A percentile compares a stretch with the other conserved stretches of the same genome.
Conservation (phyloP, 2,113 vertebrate genomes). For the Chinchilla lanigera region DNA sequence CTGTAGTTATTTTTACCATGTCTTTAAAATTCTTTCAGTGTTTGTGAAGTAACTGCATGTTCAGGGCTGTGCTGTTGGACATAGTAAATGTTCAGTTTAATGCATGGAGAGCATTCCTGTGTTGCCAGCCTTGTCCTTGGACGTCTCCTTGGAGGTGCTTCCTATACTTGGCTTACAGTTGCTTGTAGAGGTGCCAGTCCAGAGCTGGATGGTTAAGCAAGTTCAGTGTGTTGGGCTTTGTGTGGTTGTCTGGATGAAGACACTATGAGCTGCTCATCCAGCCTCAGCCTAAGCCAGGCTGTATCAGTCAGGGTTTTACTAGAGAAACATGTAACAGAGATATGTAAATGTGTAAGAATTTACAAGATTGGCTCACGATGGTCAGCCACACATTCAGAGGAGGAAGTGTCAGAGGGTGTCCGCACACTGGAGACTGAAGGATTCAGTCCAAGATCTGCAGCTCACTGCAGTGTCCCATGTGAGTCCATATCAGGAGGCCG, state of each 20-base stretch:
- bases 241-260: no score
- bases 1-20: conserved; percentile 69
- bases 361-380: neutral
- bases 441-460: neutral
- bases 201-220: neutral
- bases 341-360: neutral
- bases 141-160: neutral
- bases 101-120: neutral
- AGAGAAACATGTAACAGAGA: neutral
- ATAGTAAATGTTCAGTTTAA: neutral
- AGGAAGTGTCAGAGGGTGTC: neutral
- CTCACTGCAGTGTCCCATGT: neutral
- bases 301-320: neutral
- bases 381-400: neutral
- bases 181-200: neutral
- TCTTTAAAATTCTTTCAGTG: conserved; percentile 63
- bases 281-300: neutral
- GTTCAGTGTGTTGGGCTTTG: neutral
- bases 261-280: neutral
- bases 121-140: neutral
- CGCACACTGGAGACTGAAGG: neutral
- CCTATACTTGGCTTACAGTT: neutral
- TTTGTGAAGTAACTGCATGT: neutral
- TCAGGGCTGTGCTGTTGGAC: neutral
- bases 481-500: neutral